These are phyloP conservation scores for Cerastoderma edule DNA, from an alignment of 2,888 invertebrate species.

Conservation along the genomic window DNA sequence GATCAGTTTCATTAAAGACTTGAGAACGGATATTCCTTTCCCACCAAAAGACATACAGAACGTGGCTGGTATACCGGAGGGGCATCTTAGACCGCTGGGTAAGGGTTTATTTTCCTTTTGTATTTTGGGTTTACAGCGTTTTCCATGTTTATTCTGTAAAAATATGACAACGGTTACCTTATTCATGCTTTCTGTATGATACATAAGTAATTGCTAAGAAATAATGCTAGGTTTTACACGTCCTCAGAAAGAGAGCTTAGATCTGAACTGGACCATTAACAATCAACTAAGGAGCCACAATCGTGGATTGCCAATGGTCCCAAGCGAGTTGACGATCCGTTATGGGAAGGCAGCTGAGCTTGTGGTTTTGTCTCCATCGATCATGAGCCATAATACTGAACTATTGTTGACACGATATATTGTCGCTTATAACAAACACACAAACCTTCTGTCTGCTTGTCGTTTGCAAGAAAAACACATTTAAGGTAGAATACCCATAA, in stretches of 20 bases:
- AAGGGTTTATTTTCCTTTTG: constrained; percentile 35
- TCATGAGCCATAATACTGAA: too few species aligned
- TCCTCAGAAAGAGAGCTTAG: not conserved
- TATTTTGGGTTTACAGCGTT: not conserved
- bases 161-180: not conserved
- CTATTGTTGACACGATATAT: too few species aligned
- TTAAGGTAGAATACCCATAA: too few species aligned
- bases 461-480: too few species aligned
- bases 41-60: constrained; percentile 70
- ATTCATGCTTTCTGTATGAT: not conserved
- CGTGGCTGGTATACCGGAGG: constrained; percentile 73
- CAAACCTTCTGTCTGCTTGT: too few species aligned
- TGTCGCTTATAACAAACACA: too few species aligned
- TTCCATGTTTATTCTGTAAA: not conserved
- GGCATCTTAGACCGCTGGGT: constrained; percentile 81
- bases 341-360: too few species aligned
- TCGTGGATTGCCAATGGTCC: too few species aligned
- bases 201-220: not conserved
- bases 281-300: too few species aligned
- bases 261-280: too few species aligned
- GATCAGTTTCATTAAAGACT: constrained; percentile 72
- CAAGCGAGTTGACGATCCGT: too few species aligned
- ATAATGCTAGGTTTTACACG: not conserved
- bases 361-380: too few species aligned
- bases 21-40: constrained; percentile 74